Conservation (phyloP, 2,888 invertebrate genomes). For the Lucinisca nassula region DNA sequence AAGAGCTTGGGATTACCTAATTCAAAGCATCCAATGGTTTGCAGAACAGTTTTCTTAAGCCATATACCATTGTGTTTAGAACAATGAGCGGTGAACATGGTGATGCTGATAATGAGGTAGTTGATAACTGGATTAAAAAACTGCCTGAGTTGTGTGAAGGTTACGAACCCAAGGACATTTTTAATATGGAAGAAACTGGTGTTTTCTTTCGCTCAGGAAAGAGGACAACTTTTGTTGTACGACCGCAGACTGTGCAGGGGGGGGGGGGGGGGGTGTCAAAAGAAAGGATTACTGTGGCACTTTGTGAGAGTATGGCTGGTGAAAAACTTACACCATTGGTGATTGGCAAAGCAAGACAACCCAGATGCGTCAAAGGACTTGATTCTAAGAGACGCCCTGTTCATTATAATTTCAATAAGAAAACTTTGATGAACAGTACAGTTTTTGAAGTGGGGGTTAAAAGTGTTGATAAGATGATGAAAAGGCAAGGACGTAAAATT, state of each 20-base stretch:
- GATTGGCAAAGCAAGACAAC: too few relatives aligned
- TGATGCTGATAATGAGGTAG: conserved; percentile 29
- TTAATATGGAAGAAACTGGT: conserved; percentile 55
- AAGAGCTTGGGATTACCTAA: neutral
- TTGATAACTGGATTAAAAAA: conserved; percentile 47
- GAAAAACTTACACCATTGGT: too few relatives aligned
- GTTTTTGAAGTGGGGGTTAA: too few relatives aligned
- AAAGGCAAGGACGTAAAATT: too few relatives aligned
- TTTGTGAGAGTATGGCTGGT: conserved; percentile 41
- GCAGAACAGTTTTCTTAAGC: conserved; percentile 30
- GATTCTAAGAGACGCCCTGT: too few relatives aligned
- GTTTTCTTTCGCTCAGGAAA: conserved; percentile 28
- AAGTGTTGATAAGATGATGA: too few relatives aligned
- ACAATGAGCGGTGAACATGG: conserved; percentile 54
- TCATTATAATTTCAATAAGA: too few relatives aligned
- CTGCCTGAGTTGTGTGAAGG: conserved; percentile 44
- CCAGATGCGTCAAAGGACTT: too few relatives aligned
- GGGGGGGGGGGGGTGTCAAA: too few relatives aligned
- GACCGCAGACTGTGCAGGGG: conserved; percentile 32
- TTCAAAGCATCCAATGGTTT: conserved; percentile 60
- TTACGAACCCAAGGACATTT: conserved; percentile 43
- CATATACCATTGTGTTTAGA: conserved; percentile 42
- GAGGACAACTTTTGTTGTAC: conserved; percentile 13
- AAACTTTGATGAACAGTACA: too few relatives aligned
- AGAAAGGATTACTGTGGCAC: conserved; percentile 1